Base-by-base conservation (phyloP, 2,797 vertebrate genomes). In the Micromesistius poutassou region DNA sequence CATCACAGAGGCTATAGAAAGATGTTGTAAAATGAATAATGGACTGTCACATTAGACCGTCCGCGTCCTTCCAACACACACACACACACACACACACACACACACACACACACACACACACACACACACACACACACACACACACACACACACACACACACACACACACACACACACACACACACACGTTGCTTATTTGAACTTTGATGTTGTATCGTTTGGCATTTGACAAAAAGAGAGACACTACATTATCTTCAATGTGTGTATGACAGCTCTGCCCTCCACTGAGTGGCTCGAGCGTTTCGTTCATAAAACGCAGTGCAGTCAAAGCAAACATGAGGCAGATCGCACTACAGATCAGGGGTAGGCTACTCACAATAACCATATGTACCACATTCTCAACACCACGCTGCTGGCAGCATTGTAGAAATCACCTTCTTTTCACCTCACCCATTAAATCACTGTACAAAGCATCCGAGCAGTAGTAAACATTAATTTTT, bases 261-360 rank as follows among this genome's bases (percentile, higher is more conserved):
- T 55, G 46, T 5, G 19, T n/a, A n/a, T 55, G 46, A 55, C 46
- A 55, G 46, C 46, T 55, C 46, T 22, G 16, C 46, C 10, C 3
- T 62, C 22, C 55, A 25, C 10, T 62, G 55, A 62, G 55, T 62
- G 22, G 55, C n/a, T 25, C n/a, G 16, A 16, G 12, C 70, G 70
- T 71, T 71, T 19, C 16, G 36, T 72, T 8, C 31, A 19, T 72
- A 72, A 72, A 72, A 22, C 31, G 71, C 71, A 72, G 31, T 72
- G 71, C 31, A n/a, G 31, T 36, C 12, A 30, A 33, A 22, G 30
- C 40, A 42, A 72, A 14, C 71, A 72, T 71, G 70, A 72, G 30
- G 30, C 14, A 2, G 28, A 31, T 22, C 33, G 9, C 71, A 42
- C 40, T 31, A 12, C 19, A 31, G 7, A n/a, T 55, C 46, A 19